Conservation (phyloP, 2,888 invertebrate species). For the Tetragnatha montana region DNA sequence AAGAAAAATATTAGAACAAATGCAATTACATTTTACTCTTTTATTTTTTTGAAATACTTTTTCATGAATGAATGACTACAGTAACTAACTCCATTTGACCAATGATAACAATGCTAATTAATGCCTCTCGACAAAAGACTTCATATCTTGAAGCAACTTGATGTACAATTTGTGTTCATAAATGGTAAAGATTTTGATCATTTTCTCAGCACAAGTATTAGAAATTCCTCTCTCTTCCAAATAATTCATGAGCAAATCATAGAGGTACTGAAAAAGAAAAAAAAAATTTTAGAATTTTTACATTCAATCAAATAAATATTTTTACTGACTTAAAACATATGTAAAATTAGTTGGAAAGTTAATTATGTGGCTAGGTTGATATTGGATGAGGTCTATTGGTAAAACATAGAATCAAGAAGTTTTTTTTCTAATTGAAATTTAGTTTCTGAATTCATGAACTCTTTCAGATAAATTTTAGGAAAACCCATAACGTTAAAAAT, state of each 20-base stretch:
- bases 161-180: constrained; percentile 96
- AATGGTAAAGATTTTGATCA: constrained; percentile 90
- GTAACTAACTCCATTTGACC: constrained; percentile 1
- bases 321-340: background rate
- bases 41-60: constrained; percentile 3
- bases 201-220: constrained; percentile 92
- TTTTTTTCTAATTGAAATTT: too few relatives aligned
- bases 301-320: too few relatives aligned
- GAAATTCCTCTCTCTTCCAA: constrained; percentile 96
- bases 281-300: background rate
- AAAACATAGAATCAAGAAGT: too few relatives aligned
- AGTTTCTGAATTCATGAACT: too few relatives aligned
- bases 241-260: constrained; percentile 94
- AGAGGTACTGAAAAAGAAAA: constrained; percentile 85
- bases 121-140: constrained; percentile 83
- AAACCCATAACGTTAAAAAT: too few relatives aligned
- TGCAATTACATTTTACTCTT: background rate
- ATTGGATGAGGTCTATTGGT: too few relatives aligned
- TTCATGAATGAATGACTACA: constrained; percentile 14
- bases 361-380: too few relatives aligned
- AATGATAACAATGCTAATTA: constrained; percentile 10
- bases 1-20: background rate
- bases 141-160: constrained; percentile 88
- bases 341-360: background rate
- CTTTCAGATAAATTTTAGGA: too few relatives aligned